These are phyloP conservation scores for Tragelaphus imberbis DNA, from an alignment of 2,113 vertebrate genomes.

Conservation along the genomic window DNA sequence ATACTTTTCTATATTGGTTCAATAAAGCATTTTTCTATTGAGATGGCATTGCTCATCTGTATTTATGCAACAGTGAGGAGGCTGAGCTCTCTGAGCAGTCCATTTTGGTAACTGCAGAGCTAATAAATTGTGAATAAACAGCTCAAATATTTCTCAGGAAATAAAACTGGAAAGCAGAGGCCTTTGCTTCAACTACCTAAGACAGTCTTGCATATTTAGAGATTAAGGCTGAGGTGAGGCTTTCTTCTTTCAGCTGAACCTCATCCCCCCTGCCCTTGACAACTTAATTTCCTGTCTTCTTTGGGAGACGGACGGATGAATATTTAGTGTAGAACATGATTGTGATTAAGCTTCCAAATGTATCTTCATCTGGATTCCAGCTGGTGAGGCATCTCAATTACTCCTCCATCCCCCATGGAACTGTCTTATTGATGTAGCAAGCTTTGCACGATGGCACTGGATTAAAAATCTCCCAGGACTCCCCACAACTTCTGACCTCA, in stretches of 20 bases:
- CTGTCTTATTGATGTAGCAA: conserved; percentile 53
- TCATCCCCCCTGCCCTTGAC: conserved; percentile 59
- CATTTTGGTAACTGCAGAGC: conserved; percentile 59
- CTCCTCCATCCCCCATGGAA: conserved; percentile 53
- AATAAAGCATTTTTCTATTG: conserved; percentile 72
- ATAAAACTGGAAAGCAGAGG: conserved; percentile 45
- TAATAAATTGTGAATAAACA: conserved; percentile 69
- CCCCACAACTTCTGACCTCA: conserved; percentile 59
- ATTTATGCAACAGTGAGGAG: conserved; percentile 60
- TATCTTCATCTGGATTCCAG: conserved; percentile 79
- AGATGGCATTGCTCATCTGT: conserved; percentile 60
- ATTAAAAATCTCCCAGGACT: conserved; percentile 68
- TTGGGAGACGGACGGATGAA: conserved; percentile 71
- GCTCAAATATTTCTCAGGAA: conserved; percentile 65
- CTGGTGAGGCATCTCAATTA: conserved; percentile 73
- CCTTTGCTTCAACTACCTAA: neutral
- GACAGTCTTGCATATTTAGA: neutral
- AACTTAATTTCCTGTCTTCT: conserved; percentile 75
- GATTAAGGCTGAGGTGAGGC: conserved; percentile 53
- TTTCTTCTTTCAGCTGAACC: conserved; percentile 39
- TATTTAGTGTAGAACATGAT: conserved; percentile 70
- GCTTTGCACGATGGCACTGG: conserved; percentile 60
- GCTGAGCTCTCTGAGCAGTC: conserved; percentile 44
- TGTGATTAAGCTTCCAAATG: conserved; percentile 77
- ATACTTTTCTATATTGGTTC: conserved; percentile 52